Base-by-base conservation (phyloP, 2,888 invertebrate species). In the Heteromyza rotundicornis region DNA sequence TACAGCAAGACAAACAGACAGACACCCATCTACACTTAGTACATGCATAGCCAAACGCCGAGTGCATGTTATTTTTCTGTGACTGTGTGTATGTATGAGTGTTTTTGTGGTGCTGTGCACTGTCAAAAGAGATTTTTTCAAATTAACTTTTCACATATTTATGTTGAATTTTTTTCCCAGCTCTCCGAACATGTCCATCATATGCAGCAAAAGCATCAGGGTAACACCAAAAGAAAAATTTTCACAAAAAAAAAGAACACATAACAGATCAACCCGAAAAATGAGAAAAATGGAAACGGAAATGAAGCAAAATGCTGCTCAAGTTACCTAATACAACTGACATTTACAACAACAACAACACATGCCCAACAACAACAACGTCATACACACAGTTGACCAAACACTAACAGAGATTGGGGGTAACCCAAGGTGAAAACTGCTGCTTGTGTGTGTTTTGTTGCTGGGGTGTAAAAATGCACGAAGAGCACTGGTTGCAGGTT, bases 111-210 rank as follows among this genome's bases (percentile, higher is more conserved):
- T 27, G 27, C 27, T 27, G 65, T n/a, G 56, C 55, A n/a, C 73
- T 73, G 73, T 74, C 75, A 74, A 72, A 74, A 74, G 75, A 74
- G 73, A 74, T 74, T 73, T 74, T 74, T 74, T 73, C 68, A 74
- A 74, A 74, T 74, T 74, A 74, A 74, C 75, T 74, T 73, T 74
- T 74, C 68, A 74, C 73, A 74, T 74, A 72, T 73, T 70, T 74
- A 70, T 74, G 72, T 68, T 73, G 66, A 73, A 67, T 68, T 61
- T 2, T 50, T 23, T 24, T n/a, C 17, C 5, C 16, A 7, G 17
- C 27, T 27, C 23, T 19, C 32, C 3, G 7, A 10, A 27, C 17
- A 24, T 52, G 24, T 52, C 24, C 32, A 19, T 52, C 52, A 52
- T 27, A 52, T 40, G 40, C 40, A 47, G 19, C 16, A 16, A 12